Conservation (phyloP, 2,888 invertebrate genomes). For the Odontothrips loti region DNA sequence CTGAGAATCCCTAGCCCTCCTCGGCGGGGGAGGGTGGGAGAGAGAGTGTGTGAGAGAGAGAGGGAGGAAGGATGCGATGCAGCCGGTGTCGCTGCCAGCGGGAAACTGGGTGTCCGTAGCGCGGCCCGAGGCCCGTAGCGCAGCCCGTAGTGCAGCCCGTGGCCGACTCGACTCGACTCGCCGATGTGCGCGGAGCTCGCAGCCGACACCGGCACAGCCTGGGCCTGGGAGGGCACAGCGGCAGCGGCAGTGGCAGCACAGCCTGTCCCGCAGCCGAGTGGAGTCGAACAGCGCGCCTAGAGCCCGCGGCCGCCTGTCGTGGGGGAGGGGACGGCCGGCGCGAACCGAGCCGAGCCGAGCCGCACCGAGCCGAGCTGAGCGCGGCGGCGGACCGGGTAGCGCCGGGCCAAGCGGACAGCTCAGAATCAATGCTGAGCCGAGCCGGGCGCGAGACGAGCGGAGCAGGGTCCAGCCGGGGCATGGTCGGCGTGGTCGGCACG, state of each 20-base stretch:
- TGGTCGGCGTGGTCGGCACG: background rate
- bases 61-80: background rate
- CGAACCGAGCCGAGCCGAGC: background rate
- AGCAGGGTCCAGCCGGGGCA: background rate
- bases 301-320: too few relatives aligned
- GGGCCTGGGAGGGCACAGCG: too few relatives aligned
- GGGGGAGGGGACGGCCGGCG: too few relatives aligned
- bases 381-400: background rate
- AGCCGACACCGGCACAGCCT: too few relatives aligned
- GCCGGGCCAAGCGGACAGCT: background rate
- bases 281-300: too few relatives aligned
- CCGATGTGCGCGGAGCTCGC: too few relatives aligned
- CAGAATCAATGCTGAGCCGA: background rate
- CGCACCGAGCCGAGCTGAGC: background rate
- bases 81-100: slow-evolving; percentile 5
- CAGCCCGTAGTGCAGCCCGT: background rate
- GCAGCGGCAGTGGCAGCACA: too few relatives aligned
- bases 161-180: too few relatives aligned
- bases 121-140: background rate
- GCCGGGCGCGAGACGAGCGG: background rate
- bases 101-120: background rate
- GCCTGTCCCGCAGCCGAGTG: too few relatives aligned
- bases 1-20: background rate
- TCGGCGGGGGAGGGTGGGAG: background rate
- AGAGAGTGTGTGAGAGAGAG: background rate